Base-by-base conservation (phyloP, 2,888 invertebrate genomes). In the Ferrisia virgata region DNA sequence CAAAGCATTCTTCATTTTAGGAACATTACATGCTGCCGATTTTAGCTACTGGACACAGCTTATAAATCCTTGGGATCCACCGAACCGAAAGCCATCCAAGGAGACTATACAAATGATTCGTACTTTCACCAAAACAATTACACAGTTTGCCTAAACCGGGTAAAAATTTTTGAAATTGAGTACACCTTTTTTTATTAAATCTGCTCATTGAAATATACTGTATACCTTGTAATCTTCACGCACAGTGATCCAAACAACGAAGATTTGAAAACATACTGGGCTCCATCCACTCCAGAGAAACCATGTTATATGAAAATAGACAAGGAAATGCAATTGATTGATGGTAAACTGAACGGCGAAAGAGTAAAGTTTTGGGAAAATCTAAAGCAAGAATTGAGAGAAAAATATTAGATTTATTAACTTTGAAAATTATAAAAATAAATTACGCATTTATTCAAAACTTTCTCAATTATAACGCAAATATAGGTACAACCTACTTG, bases 141-240 rank as follows among this genome's bases (percentile, higher is more conserved):
- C 79, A 28, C 40, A 79, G 28, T 79, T 79, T 25, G 79, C 79
- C 4, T 47, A 79, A 47, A 79, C 47, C 0, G 79, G 79, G 79
- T 79, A 79, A 79, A 13, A 6, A 13, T 3, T n/a, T 47, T 5
- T 13, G n/a, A 13, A 47, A 13, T 79, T 18, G 15, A n/a, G 8
- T 8, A 22, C 25, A 79, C 13, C 33, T 76, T 33, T 18, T 15
- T 15, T 28, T 25, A 72, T 72, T 72, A 5, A 22, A 18, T 4
- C 28, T 69, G 9, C 22, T 4, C 11, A 22, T 69, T 69, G 69
- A 69, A 69, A 25, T 11, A 69, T 25, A n/a, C n/a, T n/a, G n/a
- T n/a, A n/a, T n/a, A n/a, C n/a, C n/a, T n/a, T n/a, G n/a, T n/a
- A n/a, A n/a, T n/a, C n/a, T n/a, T n/a, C n/a, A n/a, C n/a, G n/a